Evolutionary conservation across 2,797 vertebrate species (phyloP).

Genomic region (Sebastes vulpes): DNA sequence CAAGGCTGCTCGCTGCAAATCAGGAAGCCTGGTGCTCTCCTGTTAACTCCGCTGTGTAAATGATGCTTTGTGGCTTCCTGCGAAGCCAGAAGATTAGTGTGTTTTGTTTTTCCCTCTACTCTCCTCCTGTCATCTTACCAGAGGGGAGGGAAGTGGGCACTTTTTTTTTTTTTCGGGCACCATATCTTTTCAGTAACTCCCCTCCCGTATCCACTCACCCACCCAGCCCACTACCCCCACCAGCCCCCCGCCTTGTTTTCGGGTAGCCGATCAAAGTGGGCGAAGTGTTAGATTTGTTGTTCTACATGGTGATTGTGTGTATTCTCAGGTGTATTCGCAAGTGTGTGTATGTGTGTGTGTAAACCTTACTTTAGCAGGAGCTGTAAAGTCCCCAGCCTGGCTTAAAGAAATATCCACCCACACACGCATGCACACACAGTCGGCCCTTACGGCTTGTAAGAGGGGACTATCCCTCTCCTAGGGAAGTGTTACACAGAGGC

Average conservation of each 20-base stretch:
- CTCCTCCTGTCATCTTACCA: constrained; percentile 75
- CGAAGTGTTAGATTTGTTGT: constrained; percentile 71
- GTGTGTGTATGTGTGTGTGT: constrained; percentile 28
- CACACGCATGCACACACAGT: constrained; percentile 25
- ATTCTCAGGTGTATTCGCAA: constrained; percentile 69
- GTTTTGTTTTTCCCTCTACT: constrained; percentile 77
- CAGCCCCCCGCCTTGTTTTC: constrained; percentile 52
- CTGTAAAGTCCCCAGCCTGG: constrained; percentile 59
- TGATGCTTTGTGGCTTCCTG: constrained; percentile 84
- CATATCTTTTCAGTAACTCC: constrained; percentile 49
- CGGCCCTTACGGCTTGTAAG: constrained; percentile 65
- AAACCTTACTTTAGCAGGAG: constrained; percentile 48
- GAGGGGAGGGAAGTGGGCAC: constrained; percentile 73
- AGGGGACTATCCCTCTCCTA: constrained; percentile 76
- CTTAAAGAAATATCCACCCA: constrained; percentile 67
- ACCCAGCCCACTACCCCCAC: not conserved
- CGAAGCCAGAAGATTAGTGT: constrained; percentile 83
- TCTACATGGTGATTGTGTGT: constrained; percentile 64
- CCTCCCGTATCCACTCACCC: constrained; percentile 36
- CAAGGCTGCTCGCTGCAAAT: constrained; percentile 95
- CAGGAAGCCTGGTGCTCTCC: constrained; percentile 85
- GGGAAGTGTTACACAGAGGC: constrained; percentile 79
- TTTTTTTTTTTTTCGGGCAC: constrained; percentile 54
- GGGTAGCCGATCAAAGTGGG: constrained; percentile 77
- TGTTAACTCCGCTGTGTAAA: constrained; percentile 84